Percentiles rank a stretch among this genome's conserved stretches.
Conservation (phyloP, 1,140 invertebrate genomes). For the Drosophila pruinosa region DNA sequence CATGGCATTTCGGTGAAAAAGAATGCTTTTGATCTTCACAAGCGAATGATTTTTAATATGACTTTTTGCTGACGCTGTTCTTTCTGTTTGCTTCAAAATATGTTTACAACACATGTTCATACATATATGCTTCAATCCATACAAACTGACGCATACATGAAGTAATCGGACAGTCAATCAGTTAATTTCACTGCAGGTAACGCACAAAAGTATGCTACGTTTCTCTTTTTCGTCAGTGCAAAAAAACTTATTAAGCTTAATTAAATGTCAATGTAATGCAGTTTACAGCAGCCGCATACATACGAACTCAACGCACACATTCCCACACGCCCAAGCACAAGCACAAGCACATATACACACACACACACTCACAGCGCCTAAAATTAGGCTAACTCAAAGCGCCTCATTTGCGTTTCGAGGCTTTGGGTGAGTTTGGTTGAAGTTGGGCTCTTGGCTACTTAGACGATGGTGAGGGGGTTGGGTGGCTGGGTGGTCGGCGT, state of each 20-base stretch:
- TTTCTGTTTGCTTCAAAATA: conserved; percentile 7
- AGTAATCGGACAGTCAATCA: conserved; percentile 61
- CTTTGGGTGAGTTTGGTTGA: background rate
- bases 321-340: background rate
- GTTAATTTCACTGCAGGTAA: background rate
- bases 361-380: conserved; percentile 34
- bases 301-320: background rate
- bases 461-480: background rate
- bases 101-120: conserved; percentile 18
- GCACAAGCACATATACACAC: background rate
- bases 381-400: conserved; percentile 60
- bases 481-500: conserved; percentile 5
- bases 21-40: conserved; percentile 83
- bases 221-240: conserved; percentile 11
- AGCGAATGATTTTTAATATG: conserved; percentile 82
- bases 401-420: conserved; percentile 38
- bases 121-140: background rate
- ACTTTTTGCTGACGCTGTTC: conserved; percentile 56
- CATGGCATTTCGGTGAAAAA: conserved; percentile 78
- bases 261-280: conserved; percentile 53
- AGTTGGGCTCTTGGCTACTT: background rate
- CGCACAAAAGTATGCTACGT: conserved; percentile 20
- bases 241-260: conserved; percentile 64
- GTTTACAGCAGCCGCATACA: conserved; percentile 1
- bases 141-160: conserved; percentile 30